These are phyloP conservation scores for Antedon mediterranea DNA, from an alignment of 53 echinoderm and acorn worm species.

Conservation along the genomic window DNA sequence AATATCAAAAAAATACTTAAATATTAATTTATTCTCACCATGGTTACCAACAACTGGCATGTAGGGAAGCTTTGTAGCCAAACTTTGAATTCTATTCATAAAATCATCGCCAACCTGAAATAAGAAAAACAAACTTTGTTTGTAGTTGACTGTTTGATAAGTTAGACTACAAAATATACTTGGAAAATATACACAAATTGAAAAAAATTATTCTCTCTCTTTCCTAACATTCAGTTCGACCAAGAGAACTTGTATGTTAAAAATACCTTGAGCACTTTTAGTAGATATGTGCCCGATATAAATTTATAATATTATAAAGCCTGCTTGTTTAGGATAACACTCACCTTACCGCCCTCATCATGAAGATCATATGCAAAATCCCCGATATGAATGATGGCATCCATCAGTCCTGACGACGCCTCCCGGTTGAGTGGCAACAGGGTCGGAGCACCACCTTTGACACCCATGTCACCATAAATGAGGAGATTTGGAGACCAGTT, in stretches of 20 bases:
- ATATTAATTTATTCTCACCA: constrained; percentile 28
- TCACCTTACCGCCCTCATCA: constrained; percentile 70
- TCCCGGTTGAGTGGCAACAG: constrained; percentile 33
- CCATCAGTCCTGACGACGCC: constrained; percentile 11
- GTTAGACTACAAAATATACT: too few relatives aligned
- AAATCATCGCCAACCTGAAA: constrained; percentile 70
- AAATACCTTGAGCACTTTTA: too few relatives aligned
- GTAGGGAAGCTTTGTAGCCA: constrained; percentile 53
- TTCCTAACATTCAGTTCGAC: too few relatives aligned
- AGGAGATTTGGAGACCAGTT: constrained; percentile 56
- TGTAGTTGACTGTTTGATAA: too few relatives aligned
- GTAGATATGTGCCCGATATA: too few relatives aligned
- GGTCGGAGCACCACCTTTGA: constrained; percentile 62
- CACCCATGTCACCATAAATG: constrained; percentile 80
- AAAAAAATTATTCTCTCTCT: too few relatives aligned
- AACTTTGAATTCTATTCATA: constrained; percentile 60
- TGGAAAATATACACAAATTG: too few relatives aligned
- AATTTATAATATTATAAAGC: too few relatives aligned
- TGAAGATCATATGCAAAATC: constrained; percentile 89
- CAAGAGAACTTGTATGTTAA: too few relatives aligned
- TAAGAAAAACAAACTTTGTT: too few relatives aligned
- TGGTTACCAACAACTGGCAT: constrained; percentile 83
- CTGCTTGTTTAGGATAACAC: too few relatives aligned
- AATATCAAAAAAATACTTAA: too few relatives aligned
- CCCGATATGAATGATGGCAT: constrained; percentile 64